Evolutionary conservation across 1,140 invertebrate species (phyloP).

Genomic region (Drosophila cardini): DNA sequence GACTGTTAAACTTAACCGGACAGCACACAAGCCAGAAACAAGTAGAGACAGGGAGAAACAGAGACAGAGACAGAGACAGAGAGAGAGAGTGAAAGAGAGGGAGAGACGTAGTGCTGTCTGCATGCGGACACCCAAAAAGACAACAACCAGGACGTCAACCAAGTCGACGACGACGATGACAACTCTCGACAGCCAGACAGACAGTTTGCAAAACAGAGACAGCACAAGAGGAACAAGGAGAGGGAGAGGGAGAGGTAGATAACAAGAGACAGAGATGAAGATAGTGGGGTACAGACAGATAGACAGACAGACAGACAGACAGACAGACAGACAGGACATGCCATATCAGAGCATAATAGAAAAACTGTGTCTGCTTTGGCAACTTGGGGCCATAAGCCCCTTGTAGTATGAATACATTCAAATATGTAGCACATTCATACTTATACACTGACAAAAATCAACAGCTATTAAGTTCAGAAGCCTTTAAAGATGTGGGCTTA

Average conservation of each 20-base stretch:
- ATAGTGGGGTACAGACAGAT: neutral
- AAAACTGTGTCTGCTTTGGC: constrained; percentile 55
- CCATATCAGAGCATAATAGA: constrained; percentile 76
- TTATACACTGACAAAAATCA: neutral
- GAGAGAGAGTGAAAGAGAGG: neutral
- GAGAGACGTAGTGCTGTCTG: neutral
- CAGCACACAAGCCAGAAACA: constrained; percentile 28
- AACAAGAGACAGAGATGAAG: no score
- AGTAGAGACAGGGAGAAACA: neutral
- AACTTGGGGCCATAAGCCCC: constrained; percentile 31
- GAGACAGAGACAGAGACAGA: neutral
- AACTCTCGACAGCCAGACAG: constrained; percentile 32
- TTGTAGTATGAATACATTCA: constrained; percentile 35
- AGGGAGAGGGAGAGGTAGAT: no score
- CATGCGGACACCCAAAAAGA: constrained; percentile 43
- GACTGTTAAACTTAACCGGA: constrained; percentile 81
- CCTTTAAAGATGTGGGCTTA: no score
- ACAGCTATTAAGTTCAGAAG: no score
- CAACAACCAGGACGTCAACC: constrained; percentile 27
- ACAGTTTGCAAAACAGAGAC: no score
- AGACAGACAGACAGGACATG: constrained; percentile 41
- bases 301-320: constrained; percentile 10
- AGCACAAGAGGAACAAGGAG: no score
- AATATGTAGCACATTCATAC: constrained; percentile 26
- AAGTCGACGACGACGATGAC: constrained; percentile 28